A percentile compares a stretch with the other conserved stretches of the same genome.
Conservation (phyloP, 2,888 invertebrate species). For the Eustalomyia histrio region DNA sequence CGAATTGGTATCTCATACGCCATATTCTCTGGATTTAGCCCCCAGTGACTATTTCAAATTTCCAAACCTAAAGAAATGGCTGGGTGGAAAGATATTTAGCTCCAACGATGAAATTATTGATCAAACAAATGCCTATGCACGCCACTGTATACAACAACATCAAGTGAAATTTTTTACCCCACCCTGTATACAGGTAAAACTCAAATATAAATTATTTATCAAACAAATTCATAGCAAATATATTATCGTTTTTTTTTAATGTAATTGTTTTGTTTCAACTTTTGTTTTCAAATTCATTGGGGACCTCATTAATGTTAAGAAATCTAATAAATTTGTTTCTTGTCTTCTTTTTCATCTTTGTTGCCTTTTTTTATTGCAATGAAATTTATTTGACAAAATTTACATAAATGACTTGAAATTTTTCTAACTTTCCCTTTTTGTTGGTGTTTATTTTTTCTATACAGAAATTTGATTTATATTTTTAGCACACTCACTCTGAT, state of each 20-base stretch:
- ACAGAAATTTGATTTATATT: constrained; percentile 11
- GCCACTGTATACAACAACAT: no score
- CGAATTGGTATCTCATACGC: no score
- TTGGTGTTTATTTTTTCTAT: not conserved
- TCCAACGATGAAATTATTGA: no score
- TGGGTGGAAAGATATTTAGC: no score
- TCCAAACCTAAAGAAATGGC: no score
- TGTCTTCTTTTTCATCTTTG: not conserved
- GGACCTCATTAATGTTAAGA: constrained; percentile 20
- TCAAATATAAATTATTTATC: no score
- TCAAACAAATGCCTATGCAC: no score
- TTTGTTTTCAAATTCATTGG: constrained; percentile 2
- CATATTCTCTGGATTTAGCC: no score
- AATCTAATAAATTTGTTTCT: constrained; percentile 32
- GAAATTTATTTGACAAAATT: constrained; percentile 18
- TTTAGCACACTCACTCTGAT: not conserved
- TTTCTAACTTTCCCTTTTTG: constrained; percentile 1
- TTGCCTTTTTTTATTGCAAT: not conserved
- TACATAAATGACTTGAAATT: constrained; percentile 28
- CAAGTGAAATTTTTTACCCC: no score
- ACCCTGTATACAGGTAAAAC: no score
- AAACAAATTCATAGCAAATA: not conserved
- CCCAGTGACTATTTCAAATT: no score
- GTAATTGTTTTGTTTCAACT: constrained; percentile 28
- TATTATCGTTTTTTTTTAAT: no score